These are phyloP conservation scores for Cheilosia variabilis DNA, from an alignment of 2,888 invertebrate species.

Conservation along the genomic window DNA sequence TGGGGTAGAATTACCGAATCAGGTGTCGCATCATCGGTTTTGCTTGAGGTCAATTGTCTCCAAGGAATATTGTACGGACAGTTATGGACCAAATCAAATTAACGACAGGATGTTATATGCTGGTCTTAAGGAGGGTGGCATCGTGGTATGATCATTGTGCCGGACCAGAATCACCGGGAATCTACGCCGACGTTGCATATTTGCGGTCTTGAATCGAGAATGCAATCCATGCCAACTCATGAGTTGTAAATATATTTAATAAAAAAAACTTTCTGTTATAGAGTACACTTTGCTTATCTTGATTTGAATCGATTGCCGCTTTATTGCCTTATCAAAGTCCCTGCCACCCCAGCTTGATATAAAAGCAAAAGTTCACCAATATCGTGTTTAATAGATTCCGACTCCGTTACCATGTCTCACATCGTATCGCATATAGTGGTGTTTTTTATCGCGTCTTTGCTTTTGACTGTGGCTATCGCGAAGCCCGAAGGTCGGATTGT, in stretches of 20 bases:
- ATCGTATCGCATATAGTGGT: not conserved
- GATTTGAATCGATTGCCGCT: not conserved
- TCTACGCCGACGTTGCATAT: slow-evolving; percentile 77
- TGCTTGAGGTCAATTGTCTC: slow-evolving; percentile 79
- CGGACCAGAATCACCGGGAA: slow-evolving; percentile 78
- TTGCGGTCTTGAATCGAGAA: slow-evolving; percentile 43
- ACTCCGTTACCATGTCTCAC: slow-evolving; percentile 13
- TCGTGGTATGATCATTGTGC: slow-evolving; percentile 80
- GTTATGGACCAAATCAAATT: slow-evolving; percentile 77
- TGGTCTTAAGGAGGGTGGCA: slow-evolving; percentile 79
- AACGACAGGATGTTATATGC: slow-evolving; percentile 80
- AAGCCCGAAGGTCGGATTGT: slow-evolving; percentile 81
- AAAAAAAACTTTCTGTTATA: not conserved
- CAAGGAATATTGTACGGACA: slow-evolving; percentile 76
- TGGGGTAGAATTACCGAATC: slow-evolving; percentile 79
- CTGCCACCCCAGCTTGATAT: not conserved
- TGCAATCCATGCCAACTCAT: slow-evolving; percentile 23
- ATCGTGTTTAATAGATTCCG: not conserved
- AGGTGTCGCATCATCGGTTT: slow-evolving; percentile 76
- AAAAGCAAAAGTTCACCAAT: not conserved
- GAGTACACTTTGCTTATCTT: not conserved
- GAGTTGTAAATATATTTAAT: not conserved
- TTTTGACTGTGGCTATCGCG: slow-evolving; percentile 15
- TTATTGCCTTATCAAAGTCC: not conserved
- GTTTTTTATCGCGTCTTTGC: not conserved